Evolutionary conservation across 2,113 vertebrate genomes (phyloP).

Genomic region (Oceanites oceanicus): DNA sequence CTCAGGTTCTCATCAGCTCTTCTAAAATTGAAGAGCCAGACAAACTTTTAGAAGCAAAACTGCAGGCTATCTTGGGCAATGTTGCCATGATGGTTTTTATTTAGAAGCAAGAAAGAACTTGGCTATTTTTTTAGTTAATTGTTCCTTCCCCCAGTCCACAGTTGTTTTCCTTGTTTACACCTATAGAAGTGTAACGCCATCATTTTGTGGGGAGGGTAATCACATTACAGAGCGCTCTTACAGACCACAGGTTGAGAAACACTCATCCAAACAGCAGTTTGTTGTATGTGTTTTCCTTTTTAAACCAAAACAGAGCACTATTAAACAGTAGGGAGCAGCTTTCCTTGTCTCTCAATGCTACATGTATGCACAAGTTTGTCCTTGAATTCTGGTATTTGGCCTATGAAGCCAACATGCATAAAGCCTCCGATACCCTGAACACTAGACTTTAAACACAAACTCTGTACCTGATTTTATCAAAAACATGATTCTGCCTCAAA

Average conservation of each 20-base stretch:
- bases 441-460: constrained; percentile 29
- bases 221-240: not conserved
- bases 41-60: not conserved
- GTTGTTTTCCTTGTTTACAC: constrained; percentile 48
- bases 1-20: not conserved
- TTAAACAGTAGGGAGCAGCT: constrained; percentile 28
- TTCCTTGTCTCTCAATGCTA: constrained; percentile 26
- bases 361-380: constrained; percentile 54
- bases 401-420: constrained; percentile 13
- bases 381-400: constrained; percentile 34
- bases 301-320: constrained; percentile 22
- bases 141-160: constrained; percentile 1
- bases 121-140: constrained; percentile 35
- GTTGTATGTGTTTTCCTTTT: constrained; percentile 26
- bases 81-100: not conserved
- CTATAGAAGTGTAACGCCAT: not conserved
- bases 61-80: not conserved
- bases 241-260: constrained; percentile 46
- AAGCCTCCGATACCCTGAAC: not conserved
- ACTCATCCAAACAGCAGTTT: constrained; percentile 37
- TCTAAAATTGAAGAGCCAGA: not conserved
- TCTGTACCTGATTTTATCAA: constrained; percentile 21
- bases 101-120: not conserved
- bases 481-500: constrained; percentile 45
- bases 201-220: constrained; percentile 22